Evolutionary conservation across 1,140 invertebrate genomes (phyloP), one percentile per base, ranked within the genome.

Genomic region (Adelges cooleyi): DNA sequence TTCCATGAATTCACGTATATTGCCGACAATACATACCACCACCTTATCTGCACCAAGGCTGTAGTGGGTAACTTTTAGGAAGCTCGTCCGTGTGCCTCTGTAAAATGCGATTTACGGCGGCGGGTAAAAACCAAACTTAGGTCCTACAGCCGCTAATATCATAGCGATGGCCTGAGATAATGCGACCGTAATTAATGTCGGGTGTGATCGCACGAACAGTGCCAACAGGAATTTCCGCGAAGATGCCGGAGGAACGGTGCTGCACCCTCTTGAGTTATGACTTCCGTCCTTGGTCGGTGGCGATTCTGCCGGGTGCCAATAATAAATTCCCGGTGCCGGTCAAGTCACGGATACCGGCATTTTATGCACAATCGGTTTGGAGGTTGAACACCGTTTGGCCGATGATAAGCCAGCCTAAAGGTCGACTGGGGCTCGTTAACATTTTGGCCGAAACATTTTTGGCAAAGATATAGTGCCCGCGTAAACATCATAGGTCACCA

Each of bases 351-450:
- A 59, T 42, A 59, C 54, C 54, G 10, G 40, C 23, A 44, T 59
- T 59, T 46, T 42, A 59, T 59, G 54, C 36, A 27, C 54, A 59
- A 59, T 59, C 54, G 25, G 42, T 54, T 54, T 22, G 15, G 11
- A n/a, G 20, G 20, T n/a, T n/a, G n/a, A 33, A 33, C 29, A 33
- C 29, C 29, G 29, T 5, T 5, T 40, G 17, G 25, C 25, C 42
- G 42, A 59, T 59, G 54, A 59, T 59, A 59, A 59, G 40, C 40
- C n/a, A 11, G 40, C 11, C 29, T 33, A 59, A 59, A 59, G 54
- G 54, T 59, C 54, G 54, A 44, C 54, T 36, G n/a, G 54, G 29
- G 40, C 54, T 59, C 54, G 54, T 59, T 59, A 59, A 59, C 54
- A 59, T 59, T 59, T 33, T 42, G 54, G 38, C 10, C 23, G 22